A percentile compares a stretch with the other conserved stretches of the same genome.
Conservation (phyloP, 2,888 invertebrate genomes). For the Eurois occulta region DNA sequence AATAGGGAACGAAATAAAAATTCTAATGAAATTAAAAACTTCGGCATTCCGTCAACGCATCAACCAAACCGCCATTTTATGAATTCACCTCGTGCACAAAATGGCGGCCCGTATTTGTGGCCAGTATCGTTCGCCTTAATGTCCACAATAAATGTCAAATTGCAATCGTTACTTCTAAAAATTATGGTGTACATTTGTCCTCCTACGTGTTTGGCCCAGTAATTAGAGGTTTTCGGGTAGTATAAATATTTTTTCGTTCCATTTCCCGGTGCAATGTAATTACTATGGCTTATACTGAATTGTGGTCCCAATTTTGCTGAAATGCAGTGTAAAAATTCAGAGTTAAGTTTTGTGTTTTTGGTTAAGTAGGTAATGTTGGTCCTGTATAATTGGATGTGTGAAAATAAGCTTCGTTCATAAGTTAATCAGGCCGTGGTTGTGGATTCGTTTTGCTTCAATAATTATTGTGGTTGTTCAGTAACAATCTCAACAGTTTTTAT, state of each 20-base stretch:
- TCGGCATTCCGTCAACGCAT: slow-evolving; percentile 63
- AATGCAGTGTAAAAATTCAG: slow-evolving; percentile 40
- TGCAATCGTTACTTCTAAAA: slow-evolving; percentile 87
- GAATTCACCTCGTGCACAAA: slow-evolving; percentile 82
- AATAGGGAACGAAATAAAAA: neutral
- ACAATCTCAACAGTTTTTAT: neutral
- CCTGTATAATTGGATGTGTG: slow-evolving; percentile 33
- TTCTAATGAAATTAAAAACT: slow-evolving; percentile 29
- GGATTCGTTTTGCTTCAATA: slow-evolving; percentile 12
- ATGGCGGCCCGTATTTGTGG: slow-evolving; percentile 81
- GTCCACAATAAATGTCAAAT: slow-evolving; percentile 87
- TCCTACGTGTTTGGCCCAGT: slow-evolving; percentile 83
- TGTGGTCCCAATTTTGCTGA: slow-evolving; percentile 38
- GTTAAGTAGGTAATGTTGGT: slow-evolving; percentile 7
- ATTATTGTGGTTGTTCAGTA: neutral
- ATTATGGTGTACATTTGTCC: slow-evolving; percentile 82
- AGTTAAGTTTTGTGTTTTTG: neutral
- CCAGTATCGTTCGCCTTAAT: slow-evolving; percentile 82
- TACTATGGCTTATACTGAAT: slow-evolving; percentile 47
- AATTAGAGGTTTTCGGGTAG: slow-evolving; percentile 78
- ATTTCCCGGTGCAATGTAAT: slow-evolving; percentile 62
- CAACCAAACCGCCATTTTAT: slow-evolving; percentile 79
- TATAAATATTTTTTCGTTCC: slow-evolving; percentile 56
- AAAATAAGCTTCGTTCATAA: slow-evolving; percentile 22
- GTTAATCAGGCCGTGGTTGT: slow-evolving; percentile 19